Evolutionary conservation across 2,888 invertebrate genomes (phyloP).

Genomic region (Kuschelorhynchus macadamiae): DNA sequence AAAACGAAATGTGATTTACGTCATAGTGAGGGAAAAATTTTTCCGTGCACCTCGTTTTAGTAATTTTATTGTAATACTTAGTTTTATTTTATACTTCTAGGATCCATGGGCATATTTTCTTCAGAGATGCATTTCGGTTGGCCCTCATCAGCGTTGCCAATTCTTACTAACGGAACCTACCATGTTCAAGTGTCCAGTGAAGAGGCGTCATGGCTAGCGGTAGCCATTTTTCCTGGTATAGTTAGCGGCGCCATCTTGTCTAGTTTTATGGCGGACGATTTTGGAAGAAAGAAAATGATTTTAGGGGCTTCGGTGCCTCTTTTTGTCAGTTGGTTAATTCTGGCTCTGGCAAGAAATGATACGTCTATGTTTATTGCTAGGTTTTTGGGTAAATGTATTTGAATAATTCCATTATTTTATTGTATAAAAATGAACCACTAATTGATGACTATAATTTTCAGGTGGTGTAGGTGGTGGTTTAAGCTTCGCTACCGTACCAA

Average conservation of each 20-base stretch:
- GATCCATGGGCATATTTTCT: constrained; percentile 62
- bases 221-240: constrained; percentile 75
- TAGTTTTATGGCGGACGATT: constrained; percentile 76
- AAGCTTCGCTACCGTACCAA: constrained; percentile 69
- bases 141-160: constrained; percentile 74
- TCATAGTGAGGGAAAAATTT: too few relatives aligned
- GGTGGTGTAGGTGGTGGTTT: constrained; percentile 74
- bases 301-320: constrained; percentile 75
- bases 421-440: too few relatives aligned
- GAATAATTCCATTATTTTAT: too few relatives aligned
- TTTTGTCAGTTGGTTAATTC: constrained; percentile 75
- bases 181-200: constrained; percentile 70
- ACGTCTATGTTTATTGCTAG: constrained; percentile 71
- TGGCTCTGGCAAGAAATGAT: constrained; percentile 73
- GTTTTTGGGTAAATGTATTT: constrained; percentile 68
- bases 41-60: too few relatives aligned
- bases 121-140: constrained; percentile 71
- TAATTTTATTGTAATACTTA: too few relatives aligned
- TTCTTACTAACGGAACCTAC: constrained; percentile 69
- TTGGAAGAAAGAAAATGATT: constrained; percentile 77
- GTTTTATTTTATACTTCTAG: constrained; percentile 48
- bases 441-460: too few relatives aligned
- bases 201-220: constrained; percentile 76
- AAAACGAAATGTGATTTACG: too few relatives aligned
- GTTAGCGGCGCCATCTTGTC: constrained; percentile 72